Percentiles rank a stretch among this genome's conserved stretches.
These are phyloP conservation scores for Drosophila ironensis DNA, from an alignment of 1,140 invertebrate genomes.

Conservation along the genomic window DNA sequence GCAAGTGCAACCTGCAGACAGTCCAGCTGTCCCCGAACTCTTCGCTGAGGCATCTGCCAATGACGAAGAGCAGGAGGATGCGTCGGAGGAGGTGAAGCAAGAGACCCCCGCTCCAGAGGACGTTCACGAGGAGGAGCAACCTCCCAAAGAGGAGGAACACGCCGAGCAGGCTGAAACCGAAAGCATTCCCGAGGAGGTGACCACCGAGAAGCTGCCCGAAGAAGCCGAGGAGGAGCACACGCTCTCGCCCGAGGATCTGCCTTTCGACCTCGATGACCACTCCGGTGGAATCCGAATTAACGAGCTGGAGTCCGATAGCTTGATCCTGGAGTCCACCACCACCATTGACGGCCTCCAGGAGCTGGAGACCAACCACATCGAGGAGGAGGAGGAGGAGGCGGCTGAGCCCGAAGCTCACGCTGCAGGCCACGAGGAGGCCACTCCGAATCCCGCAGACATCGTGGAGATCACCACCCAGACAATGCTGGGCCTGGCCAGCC, in stretches of 20 bases:
- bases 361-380: slow-evolving; percentile 54
- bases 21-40: slow-evolving; percentile 14
- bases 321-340: slow-evolving; percentile 70
- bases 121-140: not conserved
- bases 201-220: slow-evolving; percentile 17
- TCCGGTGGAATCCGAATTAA: slow-evolving; percentile 36
- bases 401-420: not conserved
- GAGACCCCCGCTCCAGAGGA: slow-evolving; percentile 4
- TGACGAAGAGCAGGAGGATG: slow-evolving; percentile 10
- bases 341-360: slow-evolving; percentile 47
- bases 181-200: slow-evolving; percentile 9
- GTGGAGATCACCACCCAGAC: slow-evolving; percentile 81
- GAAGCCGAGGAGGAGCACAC: slow-evolving; percentile 39
- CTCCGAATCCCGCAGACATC: slow-evolving; percentile 67
- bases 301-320: slow-evolving; percentile 66
- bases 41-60: slow-evolving; percentile 36
- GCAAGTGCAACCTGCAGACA: slow-evolving; percentile 6
- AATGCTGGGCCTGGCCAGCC: slow-evolving; percentile 77
- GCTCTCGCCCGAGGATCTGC: slow-evolving; percentile 64
- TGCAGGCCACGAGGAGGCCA: slow-evolving; percentile 54
- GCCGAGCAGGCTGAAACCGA: slow-evolving; percentile 9
- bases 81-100: slow-evolving; percentile 7
- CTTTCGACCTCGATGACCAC: slow-evolving; percentile 59
- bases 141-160: not conserved
- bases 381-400: slow-evolving; percentile 10